Evolutionary conservation across 2,888 invertebrate species (phyloP).

Genomic region (Lasioglossum malachurum): DNA sequence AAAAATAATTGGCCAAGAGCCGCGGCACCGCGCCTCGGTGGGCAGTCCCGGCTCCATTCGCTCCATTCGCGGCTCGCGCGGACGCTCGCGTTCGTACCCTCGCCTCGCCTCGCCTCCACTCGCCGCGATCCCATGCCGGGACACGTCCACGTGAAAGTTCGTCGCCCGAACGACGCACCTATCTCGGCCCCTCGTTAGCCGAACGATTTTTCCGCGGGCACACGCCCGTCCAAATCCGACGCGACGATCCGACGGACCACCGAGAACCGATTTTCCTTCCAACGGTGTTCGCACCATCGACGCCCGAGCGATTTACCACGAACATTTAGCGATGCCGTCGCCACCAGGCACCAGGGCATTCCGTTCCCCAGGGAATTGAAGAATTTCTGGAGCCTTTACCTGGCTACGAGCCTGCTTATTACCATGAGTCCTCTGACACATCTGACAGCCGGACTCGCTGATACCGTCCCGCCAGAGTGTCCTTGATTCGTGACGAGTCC

Average conservation of each 20-base stretch:
- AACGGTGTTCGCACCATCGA: neutral
- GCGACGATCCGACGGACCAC: neutral
- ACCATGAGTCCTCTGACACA: no score
- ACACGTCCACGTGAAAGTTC: slow-evolving; percentile 55
- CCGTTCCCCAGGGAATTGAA: no score
- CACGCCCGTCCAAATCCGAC: slow-evolving; percentile 25
- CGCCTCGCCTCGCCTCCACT: neutral
- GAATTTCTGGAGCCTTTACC: no score
- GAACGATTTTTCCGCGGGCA: slow-evolving; percentile 29
- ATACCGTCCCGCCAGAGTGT: no score
- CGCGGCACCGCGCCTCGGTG: slow-evolving; percentile 51
- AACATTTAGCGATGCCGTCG: neutral
- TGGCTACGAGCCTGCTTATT: no score
- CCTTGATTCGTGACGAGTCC: no score
- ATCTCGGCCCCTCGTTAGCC: neutral
- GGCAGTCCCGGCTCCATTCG: slow-evolving; percentile 49
- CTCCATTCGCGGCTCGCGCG: slow-evolving; percentile 45
- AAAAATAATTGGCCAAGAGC: slow-evolving; percentile 77
- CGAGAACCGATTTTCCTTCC: neutral
- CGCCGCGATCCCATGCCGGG: slow-evolving; percentile 29
- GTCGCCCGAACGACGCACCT: slow-evolving; percentile 11
- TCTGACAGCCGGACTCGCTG: no score
- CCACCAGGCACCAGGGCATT: no score
- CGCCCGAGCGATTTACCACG: neutral
- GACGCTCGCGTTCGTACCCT: slow-evolving; percentile 13